phyloP scores from a whole-genome alignment of 1,140 invertebrate genomes.

The Diorhabda elongata region DNA sequence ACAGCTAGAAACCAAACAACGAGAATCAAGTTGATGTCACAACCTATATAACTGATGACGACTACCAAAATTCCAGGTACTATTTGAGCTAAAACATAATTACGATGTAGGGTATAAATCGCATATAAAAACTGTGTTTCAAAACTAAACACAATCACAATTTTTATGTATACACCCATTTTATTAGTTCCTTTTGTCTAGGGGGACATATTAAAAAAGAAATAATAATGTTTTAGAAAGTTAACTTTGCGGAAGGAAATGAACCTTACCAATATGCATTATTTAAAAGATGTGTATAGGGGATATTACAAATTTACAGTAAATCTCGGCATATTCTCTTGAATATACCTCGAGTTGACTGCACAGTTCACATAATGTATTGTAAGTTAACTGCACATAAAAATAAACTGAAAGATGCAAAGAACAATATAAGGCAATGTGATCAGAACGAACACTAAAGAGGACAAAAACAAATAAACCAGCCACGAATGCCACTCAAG shows the following conservation, averaged over 20 bases:
- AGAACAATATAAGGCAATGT: too few relatives aligned
- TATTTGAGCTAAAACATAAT: constrained; percentile 56
- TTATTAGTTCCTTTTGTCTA: neutral
- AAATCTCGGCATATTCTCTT: too few relatives aligned
- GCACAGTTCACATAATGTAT: too few relatives aligned
- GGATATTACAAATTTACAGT: too few relatives aligned
- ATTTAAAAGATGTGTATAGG: too few relatives aligned
- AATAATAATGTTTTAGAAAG: neutral
- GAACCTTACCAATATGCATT: neutral
- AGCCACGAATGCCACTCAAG: too few relatives aligned
- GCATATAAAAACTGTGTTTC: neutral
- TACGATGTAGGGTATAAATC: neutral
- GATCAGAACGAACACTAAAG: too few relatives aligned
- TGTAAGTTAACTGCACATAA: too few relatives aligned
- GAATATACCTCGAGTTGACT: too few relatives aligned
- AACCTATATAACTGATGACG: constrained; percentile 63
- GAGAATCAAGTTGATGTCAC: constrained; percentile 56
- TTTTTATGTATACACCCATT: too few relatives aligned
- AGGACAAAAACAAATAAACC: too few relatives aligned
- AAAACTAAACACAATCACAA: neutral
- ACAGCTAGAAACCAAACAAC: constrained; percentile 66
- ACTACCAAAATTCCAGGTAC: constrained; percentile 63
- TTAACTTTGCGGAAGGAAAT: neutral
- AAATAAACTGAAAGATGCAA: too few relatives aligned
- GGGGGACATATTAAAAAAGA: neutral